phyloP scores from a whole-genome alignment of 2,888 invertebrate species.

The Drosophila paracracens region DNA sequence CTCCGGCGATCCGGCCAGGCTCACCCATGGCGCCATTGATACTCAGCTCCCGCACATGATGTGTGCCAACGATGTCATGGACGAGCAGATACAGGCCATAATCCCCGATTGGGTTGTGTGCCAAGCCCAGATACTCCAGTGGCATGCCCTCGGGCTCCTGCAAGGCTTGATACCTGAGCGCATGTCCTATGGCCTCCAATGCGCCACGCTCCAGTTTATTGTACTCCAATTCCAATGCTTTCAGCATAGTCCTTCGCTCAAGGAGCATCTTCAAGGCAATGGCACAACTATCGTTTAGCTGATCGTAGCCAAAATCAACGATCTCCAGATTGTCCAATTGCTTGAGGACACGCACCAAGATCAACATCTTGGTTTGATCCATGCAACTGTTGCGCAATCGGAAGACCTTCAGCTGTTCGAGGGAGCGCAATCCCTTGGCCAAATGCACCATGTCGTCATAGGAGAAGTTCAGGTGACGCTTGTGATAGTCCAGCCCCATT shows the following conservation, averaged over 20 bases:
- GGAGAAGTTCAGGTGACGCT: conserved; percentile 77
- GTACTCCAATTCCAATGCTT: conserved; percentile 70
- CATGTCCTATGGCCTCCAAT: conserved; percentile 42
- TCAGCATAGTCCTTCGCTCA: conserved; percentile 47
- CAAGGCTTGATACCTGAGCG: conserved; percentile 32
- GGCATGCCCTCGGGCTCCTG: conserved; percentile 20
- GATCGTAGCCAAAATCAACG: conserved; percentile 77
- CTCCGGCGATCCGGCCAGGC: conserved; percentile 20
- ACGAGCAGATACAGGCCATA: conserved; percentile 49
- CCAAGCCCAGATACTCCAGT: conserved; percentile 73
- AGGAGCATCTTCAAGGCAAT: conserved; percentile 63
- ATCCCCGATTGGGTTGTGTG: conserved; percentile 69
- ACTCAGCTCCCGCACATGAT: conserved; percentile 62
- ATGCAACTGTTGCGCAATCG: conserved; percentile 79
- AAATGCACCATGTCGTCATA: conserved; percentile 72
- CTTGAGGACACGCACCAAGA: conserved; percentile 58
- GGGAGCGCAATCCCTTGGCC: conserved; percentile 58
- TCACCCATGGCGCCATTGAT: conserved; percentile 56
- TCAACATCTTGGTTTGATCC: conserved; percentile 72
- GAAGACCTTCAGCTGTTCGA: conserved; percentile 67
- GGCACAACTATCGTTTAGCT: conserved; percentile 74
- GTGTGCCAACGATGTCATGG: conserved; percentile 45
- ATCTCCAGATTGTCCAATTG: conserved; percentile 59
- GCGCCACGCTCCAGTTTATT: conserved; percentile 59
- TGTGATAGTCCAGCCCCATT: conserved; percentile 67